Evolutionary conservation across 2,888 invertebrate species (phyloP), one percentile per base, ranked within the genome.

Genomic region (Ennomos fuscantarius): DNA sequence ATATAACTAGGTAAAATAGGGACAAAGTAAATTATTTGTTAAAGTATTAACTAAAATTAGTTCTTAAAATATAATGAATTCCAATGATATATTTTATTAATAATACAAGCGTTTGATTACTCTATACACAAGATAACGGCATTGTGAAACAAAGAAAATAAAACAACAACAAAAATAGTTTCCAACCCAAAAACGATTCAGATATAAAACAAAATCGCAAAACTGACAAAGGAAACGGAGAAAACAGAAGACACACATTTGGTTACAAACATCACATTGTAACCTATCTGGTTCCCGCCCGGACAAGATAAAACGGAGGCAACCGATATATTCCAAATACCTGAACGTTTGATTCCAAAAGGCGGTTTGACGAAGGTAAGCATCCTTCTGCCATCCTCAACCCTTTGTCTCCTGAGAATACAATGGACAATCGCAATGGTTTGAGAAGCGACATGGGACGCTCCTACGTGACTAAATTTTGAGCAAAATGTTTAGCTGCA

Each of bases 391-490:
- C 77, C 73, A 84, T 82, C 85, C 83, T 82, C 83, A 86, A 88
- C 86, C 88, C 88, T 89, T 90, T 91, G 89, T 92, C 90, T 90
- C 89, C 71, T 63, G 88, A 82, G 90, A 87, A 82, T 84, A 90
- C 88, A 90, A 89, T 87, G 86, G 90, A 86, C 89, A 87, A 86
- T 86, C 80, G 88, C 83, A 83, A 87, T 86, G 84, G 83, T 82
- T 86, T 78, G 77, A 83, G 87, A 89, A 81, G 82, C 86, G 90
- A 89, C 88, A 89, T 84, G 86, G 87, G 86, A 89, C 83, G 83
- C 82, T 41, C 83, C 86, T 87, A 91, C 91, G 91, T 91, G 90
- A 91, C 89, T 88, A 89, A 91, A 89, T 89, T 91, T 87, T 80
- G 78, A 84, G 82, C 81, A 82, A 86, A 88, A 89, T 84, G 84